Base-by-base conservation (phyloP, 2,888 invertebrate species). In the Lithodes maja region DNA sequence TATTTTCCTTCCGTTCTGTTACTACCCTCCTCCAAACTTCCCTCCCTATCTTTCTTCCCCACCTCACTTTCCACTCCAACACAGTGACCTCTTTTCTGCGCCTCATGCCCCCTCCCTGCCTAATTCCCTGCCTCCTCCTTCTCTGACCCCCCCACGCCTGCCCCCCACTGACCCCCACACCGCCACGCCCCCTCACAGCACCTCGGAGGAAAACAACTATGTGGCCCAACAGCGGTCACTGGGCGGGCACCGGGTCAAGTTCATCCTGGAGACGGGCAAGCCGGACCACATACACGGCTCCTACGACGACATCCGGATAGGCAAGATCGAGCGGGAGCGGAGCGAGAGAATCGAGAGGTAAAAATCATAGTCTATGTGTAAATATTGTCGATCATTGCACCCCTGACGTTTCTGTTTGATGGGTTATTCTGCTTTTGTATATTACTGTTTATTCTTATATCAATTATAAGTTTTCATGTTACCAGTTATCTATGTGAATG, bases 221-320 rank as follows among this genome's bases (percentile, higher is more conserved):
- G 69, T 77, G 54, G 79, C 85, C 61, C 89, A 88, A 71, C 89
- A 88, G 78, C 85, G 83, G 82, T 89, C 89, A 5, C 49, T 85
- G 50, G 89, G 89, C 55, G 89, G 89, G 52, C 89, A 91, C 83
- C 85, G 91, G 17, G 90, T 91, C 75, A 91, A 91, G 77, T 91
- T 90, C 77, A 91, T 91, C 88, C 86, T 91, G 75, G 91, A 91
- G 71, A 88, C 91, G 1, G 91, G 91, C 52, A 90, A 90, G 74
- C 88, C 90, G 17, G 91, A 91, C 79, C 90, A 91, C 50, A 86
- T 91, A 15, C 85, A 75, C 52, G 91, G 91, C 9, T 85, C 85
- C 71, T 90, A 91, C 53, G 91, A 89, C 55, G 90, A 91, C 88
- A 91, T 91, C 74, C 85, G 89, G 61, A 90, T 91, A 81, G 86